Evolutionary conservation across 2,888 invertebrate species (phyloP).

Genomic region (Lasius platythorax): DNA sequence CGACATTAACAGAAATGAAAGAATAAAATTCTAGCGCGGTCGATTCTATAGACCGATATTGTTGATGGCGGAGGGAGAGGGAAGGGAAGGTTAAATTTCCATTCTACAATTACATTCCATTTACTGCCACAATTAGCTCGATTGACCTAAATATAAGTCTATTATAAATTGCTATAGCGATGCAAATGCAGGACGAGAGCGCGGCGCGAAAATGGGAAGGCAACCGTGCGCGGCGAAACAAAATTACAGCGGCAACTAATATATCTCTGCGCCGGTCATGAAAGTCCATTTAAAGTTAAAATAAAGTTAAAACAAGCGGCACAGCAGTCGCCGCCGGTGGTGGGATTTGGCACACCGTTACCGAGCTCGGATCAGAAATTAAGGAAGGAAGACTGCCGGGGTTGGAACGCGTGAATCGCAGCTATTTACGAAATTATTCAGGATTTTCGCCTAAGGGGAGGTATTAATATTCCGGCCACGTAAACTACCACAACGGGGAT

Average conservation of each 20-base stretch:
- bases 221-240: constrained; percentile 44
- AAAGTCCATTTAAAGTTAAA: constrained; percentile 55
- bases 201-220: constrained; percentile 26
- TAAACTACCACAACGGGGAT: constrained; percentile 2
- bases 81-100: constrained; percentile 25
- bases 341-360: constrained; percentile 37
- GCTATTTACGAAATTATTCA: constrained; percentile 70
- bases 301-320: constrained; percentile 54
- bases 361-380: constrained; percentile 42
- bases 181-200: constrained; percentile 17
- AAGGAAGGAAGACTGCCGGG: constrained; percentile 44
- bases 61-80: neutral
- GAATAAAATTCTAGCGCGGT: constrained; percentile 3
- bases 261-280: constrained; percentile 41
- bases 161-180: constrained; percentile 38
- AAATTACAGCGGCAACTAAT: constrained; percentile 53
- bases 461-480: constrained; percentile 47
- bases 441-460: neutral
- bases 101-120: constrained; percentile 33
- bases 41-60: constrained; percentile 1
- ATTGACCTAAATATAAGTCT: constrained; percentile 49
- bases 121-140: constrained; percentile 29
- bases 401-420: constrained; percentile 51
- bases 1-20: neutral
- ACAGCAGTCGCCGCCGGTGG: constrained; percentile 20